phyloP scores from a whole-genome alignment of 1,140 invertebrate species.

The Drosophila ercepeae region DNA sequence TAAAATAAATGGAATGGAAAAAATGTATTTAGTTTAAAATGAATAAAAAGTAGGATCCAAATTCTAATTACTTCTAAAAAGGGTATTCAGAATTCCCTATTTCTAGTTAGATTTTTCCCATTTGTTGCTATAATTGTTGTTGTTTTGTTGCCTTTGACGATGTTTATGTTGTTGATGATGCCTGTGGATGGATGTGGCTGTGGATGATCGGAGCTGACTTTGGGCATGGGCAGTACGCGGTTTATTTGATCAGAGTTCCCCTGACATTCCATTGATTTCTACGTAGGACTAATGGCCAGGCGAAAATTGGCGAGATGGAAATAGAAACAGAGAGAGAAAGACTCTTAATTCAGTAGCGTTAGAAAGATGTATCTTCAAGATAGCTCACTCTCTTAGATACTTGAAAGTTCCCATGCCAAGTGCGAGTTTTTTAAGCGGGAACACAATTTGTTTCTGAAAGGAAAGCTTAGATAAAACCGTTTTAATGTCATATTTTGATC shows the following conservation, averaged over 20 bases:
- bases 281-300: conserved; percentile 58
- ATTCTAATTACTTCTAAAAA: not conserved
- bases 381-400: conserved; percentile 13
- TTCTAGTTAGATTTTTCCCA: not conserved
- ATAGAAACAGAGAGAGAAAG: conserved; percentile 9
- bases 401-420: conserved; percentile 44
- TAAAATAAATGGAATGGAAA: no score
- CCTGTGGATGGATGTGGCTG: conserved; percentile 20
- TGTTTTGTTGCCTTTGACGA: conserved; percentile 5
- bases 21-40: no score
- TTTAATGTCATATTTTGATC: not conserved
- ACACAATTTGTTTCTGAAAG: not conserved
- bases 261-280: conserved; percentile 69
- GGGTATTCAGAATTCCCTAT: not conserved
- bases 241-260: conserved; percentile 72
- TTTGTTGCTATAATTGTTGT: not conserved
- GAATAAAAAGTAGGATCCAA: no score
- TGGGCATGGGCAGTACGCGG: conserved; percentile 61
- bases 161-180: conserved; percentile 29
- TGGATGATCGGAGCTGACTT: conserved; percentile 37
- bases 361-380: conserved; percentile 26
- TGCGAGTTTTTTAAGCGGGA: conserved; percentile 44
- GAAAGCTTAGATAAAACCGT: not conserved
- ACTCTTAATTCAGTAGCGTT: conserved; percentile 60
- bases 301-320: conserved; percentile 3